Evolutionary conservation across 2,113 vertebrate species (phyloP).

Genomic region (Apistogramma diplotaenia): DNA sequence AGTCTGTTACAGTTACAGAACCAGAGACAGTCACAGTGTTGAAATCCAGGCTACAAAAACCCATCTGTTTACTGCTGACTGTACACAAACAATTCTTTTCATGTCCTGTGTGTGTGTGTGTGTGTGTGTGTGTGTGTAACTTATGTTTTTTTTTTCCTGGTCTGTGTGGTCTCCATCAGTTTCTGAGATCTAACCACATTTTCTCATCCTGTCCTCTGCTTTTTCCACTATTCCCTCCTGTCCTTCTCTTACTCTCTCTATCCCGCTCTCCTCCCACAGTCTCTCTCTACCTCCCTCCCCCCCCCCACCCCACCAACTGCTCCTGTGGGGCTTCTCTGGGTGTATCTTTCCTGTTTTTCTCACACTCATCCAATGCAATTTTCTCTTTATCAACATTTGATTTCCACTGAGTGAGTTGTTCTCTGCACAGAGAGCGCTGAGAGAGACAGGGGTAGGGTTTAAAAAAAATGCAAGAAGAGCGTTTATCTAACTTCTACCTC

Average conservation of each 20-base stretch:
- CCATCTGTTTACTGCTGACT: constrained; percentile 64
- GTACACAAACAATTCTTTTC: constrained; percentile 61
- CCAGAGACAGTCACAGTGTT: constrained; percentile 32
- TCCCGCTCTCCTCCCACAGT: not conserved
- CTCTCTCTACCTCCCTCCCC: not conserved
- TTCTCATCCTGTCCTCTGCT: constrained; percentile 28
- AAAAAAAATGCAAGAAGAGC: not conserved
- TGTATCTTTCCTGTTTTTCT: constrained; percentile 72
- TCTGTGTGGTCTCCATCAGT: constrained; percentile 16
- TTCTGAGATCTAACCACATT: constrained; percentile 24
- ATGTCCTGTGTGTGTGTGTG: constrained; percentile 20
- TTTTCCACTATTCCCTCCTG: not conserved
- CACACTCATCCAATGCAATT: constrained; percentile 58
- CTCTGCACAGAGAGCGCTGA: constrained; percentile 21
- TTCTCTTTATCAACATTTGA: constrained; percentile 73
- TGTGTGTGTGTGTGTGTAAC: constrained; percentile 7
- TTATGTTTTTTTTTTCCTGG: not conserved
- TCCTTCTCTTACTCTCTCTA: not conserved
- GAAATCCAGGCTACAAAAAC: constrained; percentile 47
- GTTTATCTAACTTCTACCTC: constrained; percentile 44
- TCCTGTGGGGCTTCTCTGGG: constrained; percentile 57
- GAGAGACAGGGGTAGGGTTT: not conserved
- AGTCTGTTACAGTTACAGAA: constrained; percentile 46
- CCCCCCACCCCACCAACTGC: not conserved
- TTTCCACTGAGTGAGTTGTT: constrained; percentile 66